phyloP scores from a whole-genome alignment of 2,888 invertebrate species.

The Brachypterus glaber region DNA sequence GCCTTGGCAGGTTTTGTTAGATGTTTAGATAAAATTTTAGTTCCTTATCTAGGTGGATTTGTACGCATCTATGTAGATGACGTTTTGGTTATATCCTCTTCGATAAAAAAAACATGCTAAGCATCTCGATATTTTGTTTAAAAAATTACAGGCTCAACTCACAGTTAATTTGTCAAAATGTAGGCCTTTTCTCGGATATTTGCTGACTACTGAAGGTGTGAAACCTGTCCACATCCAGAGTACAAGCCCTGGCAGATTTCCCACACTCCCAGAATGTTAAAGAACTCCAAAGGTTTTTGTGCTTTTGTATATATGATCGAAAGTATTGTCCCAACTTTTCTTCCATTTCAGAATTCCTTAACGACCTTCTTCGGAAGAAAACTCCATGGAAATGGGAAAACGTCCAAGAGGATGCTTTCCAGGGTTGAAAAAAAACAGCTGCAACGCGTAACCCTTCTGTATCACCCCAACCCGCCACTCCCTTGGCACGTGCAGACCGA shows the following conservation, averaged over 20 bases:
- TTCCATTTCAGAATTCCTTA: constrained; percentile 6
- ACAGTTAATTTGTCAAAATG: constrained; percentile 21
- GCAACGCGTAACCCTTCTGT: constrained; percentile 1
- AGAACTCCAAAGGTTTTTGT: constrained; percentile 17
- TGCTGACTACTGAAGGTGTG: constrained; percentile 18
- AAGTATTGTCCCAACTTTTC: constrained; percentile 10
- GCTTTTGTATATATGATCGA: constrained; percentile 17
- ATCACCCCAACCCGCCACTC: constrained; percentile 3
- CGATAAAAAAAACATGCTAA: constrained; percentile 15
- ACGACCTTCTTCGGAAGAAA: constrained; percentile 4
- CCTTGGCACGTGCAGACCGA: constrained; percentile 7
- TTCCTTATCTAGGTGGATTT: constrained; percentile 12
- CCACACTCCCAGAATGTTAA: constrained; percentile 16
- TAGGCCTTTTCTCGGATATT: constrained; percentile 21
- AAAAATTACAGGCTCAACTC: constrained; percentile 13
- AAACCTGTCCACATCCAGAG: constrained; percentile 17
- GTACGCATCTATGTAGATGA: too few species aligned
- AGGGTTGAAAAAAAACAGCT: constrained; percentile 2
- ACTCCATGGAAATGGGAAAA: constrained; percentile 5
- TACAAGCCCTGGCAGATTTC: constrained; percentile 17
- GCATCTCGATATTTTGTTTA: constrained; percentile 16
- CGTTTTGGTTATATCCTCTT: constrained; percentile 16
- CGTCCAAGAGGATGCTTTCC: constrained; percentile 1
- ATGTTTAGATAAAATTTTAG: constrained; percentile 16
- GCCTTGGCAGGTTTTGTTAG: constrained; percentile 16